Evolutionary conservation across 2,888 invertebrate species (phyloP).

Genomic region (Epinotia ramella): DNA sequence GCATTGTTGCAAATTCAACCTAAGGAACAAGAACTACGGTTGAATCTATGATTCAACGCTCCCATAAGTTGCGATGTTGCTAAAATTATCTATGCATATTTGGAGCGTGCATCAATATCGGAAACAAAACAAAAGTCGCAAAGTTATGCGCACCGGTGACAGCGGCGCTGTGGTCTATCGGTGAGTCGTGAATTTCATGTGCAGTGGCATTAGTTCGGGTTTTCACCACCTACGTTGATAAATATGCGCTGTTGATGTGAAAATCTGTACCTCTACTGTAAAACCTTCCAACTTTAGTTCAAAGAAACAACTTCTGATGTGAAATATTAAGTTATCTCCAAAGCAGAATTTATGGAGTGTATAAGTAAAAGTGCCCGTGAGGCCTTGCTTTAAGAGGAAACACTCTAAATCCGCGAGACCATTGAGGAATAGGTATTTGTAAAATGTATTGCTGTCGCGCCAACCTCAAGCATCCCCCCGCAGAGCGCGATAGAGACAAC

Average conservation of each 20-base stretch:
- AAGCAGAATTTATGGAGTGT: no score
- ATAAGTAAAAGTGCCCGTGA: no score
- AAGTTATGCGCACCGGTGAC: not conserved
- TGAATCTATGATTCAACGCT: not conserved
- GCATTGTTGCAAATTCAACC: not conserved
- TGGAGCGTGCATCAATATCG: not conserved
- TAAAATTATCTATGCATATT: conserved; percentile 3
- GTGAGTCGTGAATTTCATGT: not conserved
- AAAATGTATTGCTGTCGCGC: no score
- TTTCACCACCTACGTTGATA: not conserved
- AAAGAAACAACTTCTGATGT: no score
- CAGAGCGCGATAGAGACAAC: no score
- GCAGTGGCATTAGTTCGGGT: not conserved
- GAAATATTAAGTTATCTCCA: no score
- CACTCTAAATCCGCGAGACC: no score
- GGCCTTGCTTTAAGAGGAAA: no score
- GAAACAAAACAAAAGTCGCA: conserved; percentile 5
- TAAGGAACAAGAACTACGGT: not conserved
- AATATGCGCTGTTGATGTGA: not conserved
- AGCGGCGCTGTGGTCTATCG: not conserved
- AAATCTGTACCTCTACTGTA: not conserved
- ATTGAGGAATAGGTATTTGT: no score
- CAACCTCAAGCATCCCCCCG: no score
- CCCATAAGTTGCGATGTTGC: not conserved
- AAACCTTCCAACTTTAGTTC: no score